These are phyloP conservation scores for Hypanus sabinus DNA, from an alignment of 2,113 vertebrate genomes.

Conservation along the genomic window DNA sequence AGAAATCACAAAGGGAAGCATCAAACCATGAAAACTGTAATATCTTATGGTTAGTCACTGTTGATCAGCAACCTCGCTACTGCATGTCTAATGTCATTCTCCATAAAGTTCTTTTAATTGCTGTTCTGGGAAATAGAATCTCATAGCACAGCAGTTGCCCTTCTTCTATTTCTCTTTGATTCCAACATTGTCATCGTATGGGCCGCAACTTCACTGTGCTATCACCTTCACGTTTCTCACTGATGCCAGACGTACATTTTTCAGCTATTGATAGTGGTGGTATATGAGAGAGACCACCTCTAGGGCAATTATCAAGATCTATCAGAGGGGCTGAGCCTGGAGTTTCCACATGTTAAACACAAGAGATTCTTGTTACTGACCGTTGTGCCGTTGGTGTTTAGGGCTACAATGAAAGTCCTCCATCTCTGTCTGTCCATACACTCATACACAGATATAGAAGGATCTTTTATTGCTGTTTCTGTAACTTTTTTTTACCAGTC, in stretches of 20 bases:
- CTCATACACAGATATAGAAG: too few species aligned
- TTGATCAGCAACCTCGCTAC: not conserved
- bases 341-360: not conserved
- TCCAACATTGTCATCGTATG: not conserved
- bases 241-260: not conserved
- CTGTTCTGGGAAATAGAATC: not conserved
- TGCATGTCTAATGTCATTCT: not conserved
- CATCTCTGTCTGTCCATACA: too few species aligned
- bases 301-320: not conserved
- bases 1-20: not conserved
- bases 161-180: not conserved
- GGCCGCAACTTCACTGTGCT: not conserved
- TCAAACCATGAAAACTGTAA: conserved; percentile 5
- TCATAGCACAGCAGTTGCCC: not conserved
- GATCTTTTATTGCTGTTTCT: too few species aligned
- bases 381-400: too few species aligned
- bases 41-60: not conserved
- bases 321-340: not conserved
- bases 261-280: not conserved
- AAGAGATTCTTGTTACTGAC: too few species aligned
- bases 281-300: not conserved
- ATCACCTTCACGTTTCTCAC: not conserved
- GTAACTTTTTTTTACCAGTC: too few species aligned
- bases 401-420: too few species aligned
- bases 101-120: not conserved